Conservation (phyloP, 2,888 invertebrate genomes). For the Elysia crispata region DNA sequence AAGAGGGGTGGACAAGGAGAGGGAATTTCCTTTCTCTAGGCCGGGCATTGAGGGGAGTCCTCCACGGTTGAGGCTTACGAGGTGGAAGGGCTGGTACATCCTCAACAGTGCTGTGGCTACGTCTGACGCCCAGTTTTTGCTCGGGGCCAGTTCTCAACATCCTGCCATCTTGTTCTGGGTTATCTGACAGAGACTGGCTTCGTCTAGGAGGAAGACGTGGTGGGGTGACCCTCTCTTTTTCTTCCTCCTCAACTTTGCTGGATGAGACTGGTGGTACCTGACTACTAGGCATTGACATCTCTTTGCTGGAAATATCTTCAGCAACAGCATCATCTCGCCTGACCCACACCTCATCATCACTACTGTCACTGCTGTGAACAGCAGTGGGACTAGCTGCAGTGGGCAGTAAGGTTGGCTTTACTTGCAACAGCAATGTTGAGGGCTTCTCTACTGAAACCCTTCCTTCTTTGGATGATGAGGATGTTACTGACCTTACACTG, state of each 20-base stretch:
- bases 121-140: not conserved
- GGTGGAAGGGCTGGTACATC: conserved; percentile 40
- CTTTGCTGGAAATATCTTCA: too few species aligned
- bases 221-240: not conserved
- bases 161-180: conserved; percentile 15
- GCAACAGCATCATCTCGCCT: too few species aligned
- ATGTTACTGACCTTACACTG: not conserved
- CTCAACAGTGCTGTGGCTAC: conserved; percentile 35
- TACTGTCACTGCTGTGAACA: too few species aligned
- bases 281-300: too few species aligned
- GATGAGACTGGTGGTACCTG: too few species aligned
- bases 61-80: conserved; percentile 34
- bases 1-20: conserved; percentile 15
- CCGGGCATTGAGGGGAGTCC: conserved; percentile 37
- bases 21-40: conserved; percentile 43
- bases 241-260: too few species aligned
- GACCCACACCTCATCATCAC: too few species aligned
- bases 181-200: conserved; percentile 40
- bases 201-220: conserved; percentile 41
- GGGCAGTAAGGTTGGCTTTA: too few species aligned
- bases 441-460: too few species aligned
- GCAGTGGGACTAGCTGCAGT: too few species aligned
- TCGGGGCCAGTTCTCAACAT: not conserved
- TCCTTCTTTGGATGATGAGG: not conserved
- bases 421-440: too few species aligned